phyloP scores from a whole-genome alignment of 2,888 invertebrate genomes.

The Bedellia somnulentella region DNA sequence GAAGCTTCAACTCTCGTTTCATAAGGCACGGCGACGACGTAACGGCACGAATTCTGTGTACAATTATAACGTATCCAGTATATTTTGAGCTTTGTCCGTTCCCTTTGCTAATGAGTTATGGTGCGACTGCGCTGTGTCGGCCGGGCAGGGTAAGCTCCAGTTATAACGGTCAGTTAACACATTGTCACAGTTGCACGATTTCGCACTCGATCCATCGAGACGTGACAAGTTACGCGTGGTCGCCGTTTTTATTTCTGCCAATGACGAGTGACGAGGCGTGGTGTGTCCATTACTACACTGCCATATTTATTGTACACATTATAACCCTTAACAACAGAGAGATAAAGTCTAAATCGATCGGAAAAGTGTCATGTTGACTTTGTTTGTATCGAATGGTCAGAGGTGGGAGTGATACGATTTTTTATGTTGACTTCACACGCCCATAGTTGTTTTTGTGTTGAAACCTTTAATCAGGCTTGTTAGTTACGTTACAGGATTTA shows the following conservation, averaged over 20 bases:
- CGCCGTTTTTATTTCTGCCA: constrained; percentile 61
- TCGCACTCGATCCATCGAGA: constrained; percentile 52
- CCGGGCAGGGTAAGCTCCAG: background rate
- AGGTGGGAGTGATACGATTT: constrained; percentile 57
- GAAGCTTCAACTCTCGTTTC: constrained; percentile 54
- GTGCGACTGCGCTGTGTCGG: constrained; percentile 7
- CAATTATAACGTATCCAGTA: constrained; percentile 25
- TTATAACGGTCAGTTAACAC: constrained; percentile 33
- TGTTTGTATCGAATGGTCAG: constrained; percentile 29
- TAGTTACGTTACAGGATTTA: constrained; percentile 30
- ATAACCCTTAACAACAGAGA: constrained; percentile 20
- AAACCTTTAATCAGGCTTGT: constrained; percentile 24
- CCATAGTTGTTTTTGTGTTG: constrained; percentile 30
- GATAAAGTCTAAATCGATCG: constrained; percentile 1
- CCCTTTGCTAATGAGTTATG: constrained; percentile 9
- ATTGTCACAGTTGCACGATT: constrained; percentile 57
- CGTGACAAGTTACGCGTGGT: constrained; percentile 59
- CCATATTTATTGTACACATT: constrained; percentile 18
- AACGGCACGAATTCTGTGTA: constrained; percentile 31
- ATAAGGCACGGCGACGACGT: constrained; percentile 47
- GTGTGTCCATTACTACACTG: constrained; percentile 35
- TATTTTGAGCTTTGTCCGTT: constrained; percentile 19
- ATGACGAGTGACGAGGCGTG: constrained; percentile 60
- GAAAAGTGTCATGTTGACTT: constrained; percentile 23
- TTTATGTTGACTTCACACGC: constrained; percentile 46